Evolutionary conservation across 2,888 invertebrate species (phyloP).

Genomic region (Syrphus vitripennis): DNA sequence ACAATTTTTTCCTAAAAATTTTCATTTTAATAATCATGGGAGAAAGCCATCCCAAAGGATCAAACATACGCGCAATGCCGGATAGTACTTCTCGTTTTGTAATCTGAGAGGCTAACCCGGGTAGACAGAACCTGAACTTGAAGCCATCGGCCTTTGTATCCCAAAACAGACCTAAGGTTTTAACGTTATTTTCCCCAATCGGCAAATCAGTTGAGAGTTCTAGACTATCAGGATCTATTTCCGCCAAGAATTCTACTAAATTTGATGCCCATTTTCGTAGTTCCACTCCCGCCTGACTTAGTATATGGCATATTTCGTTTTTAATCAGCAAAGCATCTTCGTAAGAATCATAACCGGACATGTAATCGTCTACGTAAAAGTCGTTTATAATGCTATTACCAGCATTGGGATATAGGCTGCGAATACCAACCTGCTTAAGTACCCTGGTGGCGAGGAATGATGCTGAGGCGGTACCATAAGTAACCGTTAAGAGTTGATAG

Average conservation of each 20-base stretch:
- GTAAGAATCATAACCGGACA: background rate
- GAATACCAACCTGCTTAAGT: background rate
- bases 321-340: background rate
- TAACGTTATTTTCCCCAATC: background rate
- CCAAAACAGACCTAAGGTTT: background rate
- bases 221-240: background rate
- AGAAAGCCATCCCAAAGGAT: constrained; percentile 2
- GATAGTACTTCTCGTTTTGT: constrained; percentile 1
- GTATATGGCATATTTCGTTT: background rate
- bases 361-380: constrained; percentile 17
- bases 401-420: background rate
- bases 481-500: background rate
- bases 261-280: background rate
- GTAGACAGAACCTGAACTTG: background rate
- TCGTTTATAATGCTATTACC: constrained; percentile 24
- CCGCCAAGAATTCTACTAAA: background rate
- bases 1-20: constrained; percentile 19
- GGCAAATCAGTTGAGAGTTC: background rate
- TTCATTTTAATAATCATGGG: constrained; percentile 23
- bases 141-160: background rate
- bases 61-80: constrained; percentile 5
- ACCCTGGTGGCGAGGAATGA: background rate
- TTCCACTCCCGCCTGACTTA: background rate
- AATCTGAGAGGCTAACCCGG: background rate
- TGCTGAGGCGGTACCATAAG: too few relatives aligned